A percentile compares a stretch with the other conserved stretches of the same genome.
phyloP scores from a whole-genome alignment of 1,140 invertebrate genomes.

The Sinonovacula constricta region DNA sequence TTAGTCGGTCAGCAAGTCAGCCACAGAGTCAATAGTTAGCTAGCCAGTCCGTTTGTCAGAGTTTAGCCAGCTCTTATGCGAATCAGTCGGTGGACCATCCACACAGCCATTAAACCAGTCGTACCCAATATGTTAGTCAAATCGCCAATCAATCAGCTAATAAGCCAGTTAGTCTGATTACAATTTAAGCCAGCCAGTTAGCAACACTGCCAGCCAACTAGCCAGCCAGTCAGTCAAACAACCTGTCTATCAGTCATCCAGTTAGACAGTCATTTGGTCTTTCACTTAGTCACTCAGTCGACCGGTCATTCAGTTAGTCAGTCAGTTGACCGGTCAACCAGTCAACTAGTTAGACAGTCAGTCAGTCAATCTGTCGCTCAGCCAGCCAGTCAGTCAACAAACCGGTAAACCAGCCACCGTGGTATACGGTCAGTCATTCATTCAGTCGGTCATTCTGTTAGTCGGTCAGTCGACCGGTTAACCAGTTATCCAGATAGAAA shows the following conservation, averaged over 20 bases:
- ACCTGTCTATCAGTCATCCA: constrained; percentile 58
- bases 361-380: constrained; percentile 62
- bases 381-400: constrained; percentile 59
- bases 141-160: constrained; percentile 58
- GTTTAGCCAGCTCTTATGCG: too few relatives aligned
- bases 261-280: constrained; percentile 51
- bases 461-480: constrained; percentile 49
- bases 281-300: constrained; percentile 52
- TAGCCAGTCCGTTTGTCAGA: too few relatives aligned
- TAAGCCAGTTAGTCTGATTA: constrained; percentile 60
- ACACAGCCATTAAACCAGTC: constrained; percentile 60
- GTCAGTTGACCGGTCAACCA: constrained; percentile 52
- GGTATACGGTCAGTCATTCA: constrained; percentile 58
- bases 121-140: too few relatives aligned
- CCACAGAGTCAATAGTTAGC: too few relatives aligned
- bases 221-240: constrained; percentile 61
- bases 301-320: constrained; percentile 52
- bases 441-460: constrained; percentile 58
- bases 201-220: constrained; percentile 59
- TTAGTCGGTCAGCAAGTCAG: too few relatives aligned
- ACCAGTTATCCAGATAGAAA: constrained; percentile 52
- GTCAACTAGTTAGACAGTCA: constrained; percentile 55
- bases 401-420: too few relatives aligned
- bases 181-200: constrained; percentile 57
- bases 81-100: constrained; percentile 57